Base-by-base conservation (phyloP, 2,797 vertebrate genomes). In the Dicrostonyx torquatus region DNA sequence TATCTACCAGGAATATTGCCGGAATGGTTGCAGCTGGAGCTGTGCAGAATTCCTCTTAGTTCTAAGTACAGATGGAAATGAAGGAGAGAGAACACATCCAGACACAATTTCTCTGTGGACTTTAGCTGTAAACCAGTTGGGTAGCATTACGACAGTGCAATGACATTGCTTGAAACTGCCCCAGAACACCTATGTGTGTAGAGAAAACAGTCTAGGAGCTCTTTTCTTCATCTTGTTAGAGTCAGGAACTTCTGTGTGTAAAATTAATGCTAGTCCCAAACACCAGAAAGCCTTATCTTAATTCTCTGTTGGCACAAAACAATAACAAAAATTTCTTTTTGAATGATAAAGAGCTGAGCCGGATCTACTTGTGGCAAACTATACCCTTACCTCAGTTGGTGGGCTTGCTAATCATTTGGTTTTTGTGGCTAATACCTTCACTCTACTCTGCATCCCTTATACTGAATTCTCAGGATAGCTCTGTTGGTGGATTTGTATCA, bases 321-420 rank as follows among this genome's bases (percentile, higher is more conserved):
- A 66, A 26, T 72, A 78, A 90, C 72, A 95, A 78, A 5, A 80
- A 60, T 90, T 86, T 40, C n/a, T 26, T 95, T 95, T 86, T 91
- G 60, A 29, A 15, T 66, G 78, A 11, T 40, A 64, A n/a, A 34
- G 40, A 83, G 43, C 79, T 7, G 82, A 85, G 82, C 18, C 20
- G 29, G 4, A 22, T 85, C 6, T 58, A 29, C 48, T 29, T 55
- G 34, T 10, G 34, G 53, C 26, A 55, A 55, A 50, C 34, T 70
- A 11, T 26, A 34, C 66, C 17, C 34, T 55, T 8, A 20, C 58
- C 15, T 87, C 26, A 73, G 50, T 48, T 66, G 29, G 3, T 75
- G 37, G 66, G 15, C n/a, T 73, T 10, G 4, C n/a, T 43, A 31
- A 72, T 87, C 15, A 37, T 55, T 55, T 72, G 14, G 13, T 43